These are phyloP conservation scores for Aelia acuminata DNA, from an alignment of 2,888 invertebrate genomes.

Conservation along the genomic window DNA sequence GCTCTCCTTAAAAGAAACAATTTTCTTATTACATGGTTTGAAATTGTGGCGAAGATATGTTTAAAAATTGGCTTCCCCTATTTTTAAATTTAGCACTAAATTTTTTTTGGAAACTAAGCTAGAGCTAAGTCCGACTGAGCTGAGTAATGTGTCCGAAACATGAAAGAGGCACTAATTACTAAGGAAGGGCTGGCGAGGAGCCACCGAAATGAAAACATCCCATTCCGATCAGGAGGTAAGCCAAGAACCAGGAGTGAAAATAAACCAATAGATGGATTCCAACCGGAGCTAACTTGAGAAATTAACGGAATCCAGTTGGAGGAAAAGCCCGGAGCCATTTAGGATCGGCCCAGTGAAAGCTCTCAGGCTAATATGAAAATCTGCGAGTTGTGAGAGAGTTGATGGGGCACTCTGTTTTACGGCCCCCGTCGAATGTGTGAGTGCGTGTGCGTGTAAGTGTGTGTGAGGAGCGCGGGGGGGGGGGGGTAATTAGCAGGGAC, in stretches of 20 bases:
- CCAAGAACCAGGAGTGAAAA: not conserved
- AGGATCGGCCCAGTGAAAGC: slow-evolving; percentile 30
- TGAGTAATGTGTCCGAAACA: not conserved
- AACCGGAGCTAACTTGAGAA: not conserved
- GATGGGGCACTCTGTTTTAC: slow-evolving; percentile 50
- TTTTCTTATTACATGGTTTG: no score
- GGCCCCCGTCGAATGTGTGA: slow-evolving; percentile 18
- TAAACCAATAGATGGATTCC: not conserved
- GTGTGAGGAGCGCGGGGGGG: not conserved
- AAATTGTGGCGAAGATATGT: no score
- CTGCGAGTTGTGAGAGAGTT: slow-evolving; percentile 34
- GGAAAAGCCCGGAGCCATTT: slow-evolving; percentile 30
- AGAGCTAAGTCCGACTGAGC: not conserved
- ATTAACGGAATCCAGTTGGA: slow-evolving; percentile 12
- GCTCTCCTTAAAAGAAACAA: no score
- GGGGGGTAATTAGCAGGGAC: slow-evolving; percentile 21
- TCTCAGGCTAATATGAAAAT: slow-evolving; percentile 43
- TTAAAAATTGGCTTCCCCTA: no score
- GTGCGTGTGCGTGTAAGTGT: not conserved
- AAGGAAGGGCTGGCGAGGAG: not conserved
- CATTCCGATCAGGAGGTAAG: not conserved
- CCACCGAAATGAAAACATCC: not conserved
- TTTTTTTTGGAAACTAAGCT: no score
- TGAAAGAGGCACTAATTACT: not conserved
- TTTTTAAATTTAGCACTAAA: no score